Evolutionary conservation across 53 echinoderm and acorn worm genomes (phyloP).

Genomic region (Holothuria leucospilota): DNA sequence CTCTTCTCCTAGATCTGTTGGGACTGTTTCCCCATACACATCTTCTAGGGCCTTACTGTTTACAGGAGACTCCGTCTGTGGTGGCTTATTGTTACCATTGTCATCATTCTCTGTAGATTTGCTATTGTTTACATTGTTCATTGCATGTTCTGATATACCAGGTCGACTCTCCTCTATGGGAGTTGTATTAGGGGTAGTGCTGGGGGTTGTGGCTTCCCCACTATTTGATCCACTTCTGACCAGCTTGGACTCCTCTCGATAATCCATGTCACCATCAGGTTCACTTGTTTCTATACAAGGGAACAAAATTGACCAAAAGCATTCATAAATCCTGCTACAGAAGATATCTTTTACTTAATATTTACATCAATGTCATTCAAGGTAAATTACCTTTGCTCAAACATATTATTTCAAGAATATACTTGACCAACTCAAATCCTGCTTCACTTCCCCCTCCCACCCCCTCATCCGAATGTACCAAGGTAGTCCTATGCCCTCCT

Average conservation of each 20-base stretch:
- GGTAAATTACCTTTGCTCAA: too few species aligned
- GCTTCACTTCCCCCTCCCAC: too few species aligned
- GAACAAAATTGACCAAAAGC: not conserved
- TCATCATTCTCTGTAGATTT: not conserved
- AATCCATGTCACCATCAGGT: slow-evolving; percentile 49
- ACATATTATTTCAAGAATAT: too few species aligned
- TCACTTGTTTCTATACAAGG: slow-evolving; percentile 54
- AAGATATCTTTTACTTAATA: too few species aligned
- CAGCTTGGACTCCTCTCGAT: slow-evolving; percentile 4
- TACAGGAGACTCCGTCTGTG: slow-evolving; percentile 6
- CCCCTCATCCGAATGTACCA: too few species aligned
- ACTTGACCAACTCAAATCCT: too few species aligned
- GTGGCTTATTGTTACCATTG: slow-evolving; percentile 34
- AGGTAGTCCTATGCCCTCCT: too few species aligned
- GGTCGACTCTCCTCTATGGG: slow-evolving; percentile 34
- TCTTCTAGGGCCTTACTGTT: slow-evolving; percentile 23
- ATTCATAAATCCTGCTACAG: too few species aligned
- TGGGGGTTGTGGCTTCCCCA: slow-evolving; percentile 26
- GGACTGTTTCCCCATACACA: slow-evolving; percentile 16
- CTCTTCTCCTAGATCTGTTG: slow-evolving; percentile 5
- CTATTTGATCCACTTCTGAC: slow-evolving; percentile 20
- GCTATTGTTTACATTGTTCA: slow-evolving; percentile 5
- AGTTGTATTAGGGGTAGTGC: slow-evolving; percentile 30
- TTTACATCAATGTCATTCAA: too few species aligned
- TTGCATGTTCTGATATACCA: slow-evolving; percentile 6